Percentiles rank a stretch among this genome's conserved stretches.
phyloP scores from a whole-genome alignment of 2,888 invertebrate species.

The Tigriopus californicus region DNA sequence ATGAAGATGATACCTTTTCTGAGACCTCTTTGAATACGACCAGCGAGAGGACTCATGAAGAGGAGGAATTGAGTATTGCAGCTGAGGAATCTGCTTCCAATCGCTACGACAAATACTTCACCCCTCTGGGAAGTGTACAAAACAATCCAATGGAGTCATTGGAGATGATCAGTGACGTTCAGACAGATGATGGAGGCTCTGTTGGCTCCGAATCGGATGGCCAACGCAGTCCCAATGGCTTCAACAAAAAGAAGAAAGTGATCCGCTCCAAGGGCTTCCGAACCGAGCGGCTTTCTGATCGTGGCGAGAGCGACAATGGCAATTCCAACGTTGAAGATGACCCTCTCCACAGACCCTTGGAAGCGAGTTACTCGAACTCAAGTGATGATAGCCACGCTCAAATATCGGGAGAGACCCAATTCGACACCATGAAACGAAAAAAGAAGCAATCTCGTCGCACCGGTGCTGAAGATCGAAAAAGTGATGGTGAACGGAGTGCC shows the following conservation, averaged over 20 bases:
- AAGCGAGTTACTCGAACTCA: not conserved
- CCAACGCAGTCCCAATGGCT: conserved; percentile 64
- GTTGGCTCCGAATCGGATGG: conserved; percentile 82
- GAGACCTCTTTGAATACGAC: not conserved
- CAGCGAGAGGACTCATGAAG: not conserved
- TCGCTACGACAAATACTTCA: not conserved
- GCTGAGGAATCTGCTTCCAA: no score
- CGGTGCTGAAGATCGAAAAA: no score
- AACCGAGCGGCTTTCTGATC: not conserved
- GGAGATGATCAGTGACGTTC: not conserved
- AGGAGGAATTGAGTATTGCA: not conserved
- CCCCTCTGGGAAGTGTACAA: not conserved
- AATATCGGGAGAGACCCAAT: not conserved
- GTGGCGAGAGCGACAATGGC: not conserved
- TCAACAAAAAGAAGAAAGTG: conserved; percentile 37
- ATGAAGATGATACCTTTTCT: conserved; percentile 12
- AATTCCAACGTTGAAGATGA: not conserved
- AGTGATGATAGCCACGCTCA: no score
- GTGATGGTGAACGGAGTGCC: no score
- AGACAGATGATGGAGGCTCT: conserved; percentile 45
- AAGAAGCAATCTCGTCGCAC: not conserved
- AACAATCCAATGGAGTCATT: not conserved
- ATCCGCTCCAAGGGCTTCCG: not conserved
- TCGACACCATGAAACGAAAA: not conserved
- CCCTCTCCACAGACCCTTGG: no score